Evolutionary conservation across 2,888 invertebrate species (phyloP), one percentile per base, ranked within the genome.

Genomic region (Polymixis flavicincta): DNA sequence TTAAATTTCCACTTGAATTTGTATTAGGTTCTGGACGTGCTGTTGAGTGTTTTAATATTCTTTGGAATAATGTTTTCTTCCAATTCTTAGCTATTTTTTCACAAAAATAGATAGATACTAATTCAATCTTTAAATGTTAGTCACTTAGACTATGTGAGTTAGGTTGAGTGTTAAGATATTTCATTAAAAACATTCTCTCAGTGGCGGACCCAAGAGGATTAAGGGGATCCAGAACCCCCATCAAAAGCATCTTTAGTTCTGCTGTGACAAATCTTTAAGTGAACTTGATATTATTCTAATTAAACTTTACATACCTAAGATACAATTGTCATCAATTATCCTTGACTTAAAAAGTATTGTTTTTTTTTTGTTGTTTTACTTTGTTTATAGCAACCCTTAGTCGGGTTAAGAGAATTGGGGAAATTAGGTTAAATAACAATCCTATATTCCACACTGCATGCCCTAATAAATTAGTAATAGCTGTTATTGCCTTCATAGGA

Each of bases 1-100:
- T 70, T 54, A 76, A 76, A 72, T 70, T 52, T 48, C 48, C 6
- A 45, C 37, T 61, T 67, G 66, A 80, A 84, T 67, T 80, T 70
- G 14, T 67, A 70, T 42, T 19, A 67, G 9, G 14, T 45, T 74
- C 37, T 73, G 32, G 7, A 42, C n/a, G 14, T 22, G 60, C 25
- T 81, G n/a, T 45, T 57, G 5, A 55, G 25, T 54, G 78, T 67
- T 71, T 57, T 48, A 63, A 25, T 48, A 68, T 68, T 32, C 42
- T 79, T 42, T 74, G 25, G 28, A 42, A 55, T 55, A 22, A 45
- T 37, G 14, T 68, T 59, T 65, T 76, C 45, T 80, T 19, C 13
- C 42, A 57, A 50, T 55, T 13, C 28, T 60, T 25, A 37, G 32
- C 45, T 37, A 19, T 65, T 66, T 13, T 55, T 76, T 19, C 17